A percentile compares a stretch with the other conserved stretches of the same genome.
These are phyloP conservation scores for Hyperoplus lanceolatus DNA, from an alignment of 2,797 vertebrate species.

Conservation along the genomic window DNA sequence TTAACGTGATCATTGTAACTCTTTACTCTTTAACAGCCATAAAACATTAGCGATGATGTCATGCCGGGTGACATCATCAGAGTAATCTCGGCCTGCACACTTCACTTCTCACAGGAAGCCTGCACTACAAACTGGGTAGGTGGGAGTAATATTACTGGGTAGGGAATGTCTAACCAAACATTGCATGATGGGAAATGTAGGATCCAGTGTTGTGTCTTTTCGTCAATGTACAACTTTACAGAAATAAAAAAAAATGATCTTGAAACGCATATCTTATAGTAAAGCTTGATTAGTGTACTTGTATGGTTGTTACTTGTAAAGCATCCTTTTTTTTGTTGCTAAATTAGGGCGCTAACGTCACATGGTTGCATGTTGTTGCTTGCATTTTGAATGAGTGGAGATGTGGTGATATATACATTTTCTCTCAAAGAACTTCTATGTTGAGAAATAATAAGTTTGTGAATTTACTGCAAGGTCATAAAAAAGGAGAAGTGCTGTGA, in stretches of 20 bases:
- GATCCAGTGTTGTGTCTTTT: neutral
- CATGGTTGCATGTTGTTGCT: neutral
- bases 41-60: neutral
- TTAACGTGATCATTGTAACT: neutral
- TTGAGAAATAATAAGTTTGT: constrained; percentile 10
- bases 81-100: neutral
- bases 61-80: neutral
- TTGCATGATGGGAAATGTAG: constrained; percentile 1
- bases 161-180: neutral
- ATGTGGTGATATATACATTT: neutral
- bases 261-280: neutral
- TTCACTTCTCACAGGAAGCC: too few relatives aligned
- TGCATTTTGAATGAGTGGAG: too few relatives aligned
- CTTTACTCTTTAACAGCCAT: neutral
- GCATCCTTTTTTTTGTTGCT: neutral
- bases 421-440: neutral
- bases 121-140: neutral
- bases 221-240: neutral
- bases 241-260: too few relatives aligned
- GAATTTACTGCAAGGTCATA: constrained; percentile 66
- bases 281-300: neutral
- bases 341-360: neutral
- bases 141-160: neutral
- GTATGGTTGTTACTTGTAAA: neutral
- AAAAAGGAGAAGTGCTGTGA: constrained; percentile 52